Percentiles rank a stretch among this genome's conserved stretches.
Conservation (phyloP, 2,797 vertebrate genomes). For the Sternarchorhynchus goeldii region DNA sequence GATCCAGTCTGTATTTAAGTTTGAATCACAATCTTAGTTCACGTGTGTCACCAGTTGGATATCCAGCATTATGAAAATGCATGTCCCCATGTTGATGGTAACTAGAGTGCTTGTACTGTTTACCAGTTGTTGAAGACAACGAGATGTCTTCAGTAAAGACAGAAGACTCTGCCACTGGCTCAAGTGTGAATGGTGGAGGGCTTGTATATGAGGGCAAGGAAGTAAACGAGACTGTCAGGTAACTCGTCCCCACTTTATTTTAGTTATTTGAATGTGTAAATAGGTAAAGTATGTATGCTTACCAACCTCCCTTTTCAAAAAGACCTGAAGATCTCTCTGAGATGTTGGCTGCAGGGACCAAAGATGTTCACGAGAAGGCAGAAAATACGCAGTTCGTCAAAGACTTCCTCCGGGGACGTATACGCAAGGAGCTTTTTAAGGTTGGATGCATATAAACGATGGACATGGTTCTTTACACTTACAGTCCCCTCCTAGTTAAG, state of each 20-base stretch:
- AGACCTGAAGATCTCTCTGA: slow-evolving; percentile 91
- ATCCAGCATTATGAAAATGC: neutral
- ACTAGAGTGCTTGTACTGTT: neutral
- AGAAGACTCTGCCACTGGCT: slow-evolving; percentile 32
- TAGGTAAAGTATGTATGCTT: neutral
- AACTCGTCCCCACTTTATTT: neutral
- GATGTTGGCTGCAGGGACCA: slow-evolving; percentile 92
- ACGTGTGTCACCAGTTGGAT: neutral
- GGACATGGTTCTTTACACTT: neutral
- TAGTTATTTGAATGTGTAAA: neutral
- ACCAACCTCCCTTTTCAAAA: neutral
- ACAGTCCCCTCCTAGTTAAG: no score
- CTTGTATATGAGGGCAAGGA: slow-evolving; percentile 21
- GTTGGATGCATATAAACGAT: slow-evolving; percentile 61
- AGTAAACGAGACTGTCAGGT: slow-evolving; percentile 22
- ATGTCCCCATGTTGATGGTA: neutral
- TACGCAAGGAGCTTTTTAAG: slow-evolving; percentile 92
- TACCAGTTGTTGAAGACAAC: neutral
- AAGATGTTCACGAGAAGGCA: slow-evolving; percentile 89
- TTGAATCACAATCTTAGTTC: neutral
- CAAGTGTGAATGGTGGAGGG: slow-evolving; percentile 26
- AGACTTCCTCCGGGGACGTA: slow-evolving; percentile 91
- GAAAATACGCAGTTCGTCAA: slow-evolving; percentile 96
- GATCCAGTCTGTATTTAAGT: no score
- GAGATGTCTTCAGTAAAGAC: slow-evolving; percentile 43